These are phyloP conservation scores for Streptopelia turtur DNA, from an alignment of 2,797 vertebrate genomes.

Conservation along the genomic window DNA sequence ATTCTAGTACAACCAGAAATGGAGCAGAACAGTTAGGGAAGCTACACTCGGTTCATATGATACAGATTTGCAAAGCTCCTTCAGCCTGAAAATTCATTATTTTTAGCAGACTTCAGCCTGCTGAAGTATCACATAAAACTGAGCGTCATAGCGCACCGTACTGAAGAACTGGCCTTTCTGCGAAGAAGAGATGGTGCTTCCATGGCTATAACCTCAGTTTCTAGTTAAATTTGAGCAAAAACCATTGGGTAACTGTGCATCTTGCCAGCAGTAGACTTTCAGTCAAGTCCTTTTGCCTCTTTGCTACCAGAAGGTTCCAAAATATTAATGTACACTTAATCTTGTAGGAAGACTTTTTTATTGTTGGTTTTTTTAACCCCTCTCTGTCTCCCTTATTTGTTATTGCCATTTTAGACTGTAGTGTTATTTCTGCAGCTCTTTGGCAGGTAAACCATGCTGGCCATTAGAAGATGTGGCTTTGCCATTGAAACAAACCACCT, in stretches of 20 bases:
- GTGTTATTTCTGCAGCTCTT: not conserved
- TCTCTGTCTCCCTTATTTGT: not conserved
- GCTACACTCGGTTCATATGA: not conserved
- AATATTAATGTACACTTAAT: not conserved
- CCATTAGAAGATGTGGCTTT: not conserved
- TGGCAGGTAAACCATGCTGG: not conserved
- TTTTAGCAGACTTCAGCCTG: not conserved
- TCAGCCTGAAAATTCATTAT: not conserved
- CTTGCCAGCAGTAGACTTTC: not conserved
- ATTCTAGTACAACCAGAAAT: not conserved
- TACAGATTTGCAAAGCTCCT: not conserved
- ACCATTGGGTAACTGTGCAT: not conserved
- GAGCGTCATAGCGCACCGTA: not conserved
- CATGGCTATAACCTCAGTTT: not conserved
- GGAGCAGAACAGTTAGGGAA: conserved; percentile 4
- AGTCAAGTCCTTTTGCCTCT: not conserved
- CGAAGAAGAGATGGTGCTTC: not conserved
- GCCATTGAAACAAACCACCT: not conserved
- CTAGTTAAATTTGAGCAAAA: not conserved
- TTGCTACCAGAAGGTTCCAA: not conserved
- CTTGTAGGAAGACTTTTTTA: not conserved
- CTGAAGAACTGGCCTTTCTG: not conserved
- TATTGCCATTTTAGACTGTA: not conserved
- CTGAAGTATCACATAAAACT: not conserved
- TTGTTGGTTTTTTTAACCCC: not conserved